Evolutionary conservation across 2,888 invertebrate genomes (phyloP), one percentile per base, ranked within the genome.

Genomic region (Muschampia plurimacula): DNA sequence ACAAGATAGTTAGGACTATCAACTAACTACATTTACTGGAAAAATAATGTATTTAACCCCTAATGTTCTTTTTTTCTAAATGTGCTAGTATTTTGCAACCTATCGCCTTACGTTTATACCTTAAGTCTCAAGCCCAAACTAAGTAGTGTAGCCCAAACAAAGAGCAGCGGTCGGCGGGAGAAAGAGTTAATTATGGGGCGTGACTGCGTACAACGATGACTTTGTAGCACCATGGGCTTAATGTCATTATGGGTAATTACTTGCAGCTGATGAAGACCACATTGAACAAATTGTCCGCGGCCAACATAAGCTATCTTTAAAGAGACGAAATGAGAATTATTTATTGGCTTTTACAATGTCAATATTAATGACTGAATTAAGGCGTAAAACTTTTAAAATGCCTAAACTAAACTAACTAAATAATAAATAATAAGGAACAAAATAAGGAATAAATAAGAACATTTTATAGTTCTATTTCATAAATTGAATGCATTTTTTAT

Each of bases 171-270:
- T 73, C 74, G 78, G 78, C 76, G 22, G 22, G 22, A 69, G 74
- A 71, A 75, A 73, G 75, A 80, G 79, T 82, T 84, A 85, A 83
- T 86, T 84, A 85, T 72, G 64, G 66, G 77, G 77, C 81, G 80
- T 86, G 85, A 85, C 82, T 82, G 74, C 76, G 77, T 80, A 80
- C 78, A 78, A 82, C 65, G 66, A 63, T 68, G 74, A 69, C 66
- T 67, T 62, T 73, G 73, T 67, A 44, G 41, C 62, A 41, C 55
- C 67, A 66, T 36, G 60, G 28, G 22, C 55, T 73, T 69, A 65
- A 28, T 64, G 44, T 59, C 64, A 65, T 73, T 69, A 65, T 39
- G 65, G 39, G 64, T 73, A 69, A 73, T 69, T 73, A 65, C 67
- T 64, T 63, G 41, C 52, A 62, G 67, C 71, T 57, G 66, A 66